Conservation (phyloP, 2,797 vertebrate genomes). For the Arctocebus calabarensis region DNA sequence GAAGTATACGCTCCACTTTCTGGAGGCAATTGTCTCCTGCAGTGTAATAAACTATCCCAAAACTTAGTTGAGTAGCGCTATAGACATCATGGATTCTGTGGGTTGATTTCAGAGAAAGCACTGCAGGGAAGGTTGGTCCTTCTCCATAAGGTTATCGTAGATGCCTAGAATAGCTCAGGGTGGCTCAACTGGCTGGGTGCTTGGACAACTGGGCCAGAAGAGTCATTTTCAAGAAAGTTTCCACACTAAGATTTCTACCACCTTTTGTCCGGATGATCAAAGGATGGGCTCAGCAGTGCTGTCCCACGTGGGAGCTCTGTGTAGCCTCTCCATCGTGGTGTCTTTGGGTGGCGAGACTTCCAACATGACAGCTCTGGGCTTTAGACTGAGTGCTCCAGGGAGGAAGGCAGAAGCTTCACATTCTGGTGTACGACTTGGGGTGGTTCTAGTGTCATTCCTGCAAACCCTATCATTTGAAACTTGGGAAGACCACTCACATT, state of each 20-base stretch:
- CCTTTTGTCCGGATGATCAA: background rate
- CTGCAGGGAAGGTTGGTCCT: background rate
- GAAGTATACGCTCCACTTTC: background rate
- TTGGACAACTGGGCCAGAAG: background rate
- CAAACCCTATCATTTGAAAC: background rate
- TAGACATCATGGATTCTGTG: background rate
- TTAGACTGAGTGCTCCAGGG: background rate
- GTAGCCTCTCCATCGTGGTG: background rate
- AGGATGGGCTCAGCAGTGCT: background rate
- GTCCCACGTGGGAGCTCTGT: background rate
- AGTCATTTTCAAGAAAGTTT: background rate
- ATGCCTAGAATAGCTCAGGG: background rate
- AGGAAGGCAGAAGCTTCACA: background rate
- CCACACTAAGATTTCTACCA: background rate
- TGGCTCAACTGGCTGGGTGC: background rate
- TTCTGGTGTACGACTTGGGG: background rate
- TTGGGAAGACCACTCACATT: background rate
- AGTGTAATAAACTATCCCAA: background rate
- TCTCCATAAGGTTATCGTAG: background rate
- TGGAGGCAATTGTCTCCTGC: background rate
- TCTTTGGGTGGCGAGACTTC: background rate
- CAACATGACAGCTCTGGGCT: background rate
- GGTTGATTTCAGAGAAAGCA: background rate
- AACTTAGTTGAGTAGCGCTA: background rate
- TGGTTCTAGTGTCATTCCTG: background rate